Base-by-base conservation (phyloP, 2,888 invertebrate genomes). In the Argyresthia albistria region DNA sequence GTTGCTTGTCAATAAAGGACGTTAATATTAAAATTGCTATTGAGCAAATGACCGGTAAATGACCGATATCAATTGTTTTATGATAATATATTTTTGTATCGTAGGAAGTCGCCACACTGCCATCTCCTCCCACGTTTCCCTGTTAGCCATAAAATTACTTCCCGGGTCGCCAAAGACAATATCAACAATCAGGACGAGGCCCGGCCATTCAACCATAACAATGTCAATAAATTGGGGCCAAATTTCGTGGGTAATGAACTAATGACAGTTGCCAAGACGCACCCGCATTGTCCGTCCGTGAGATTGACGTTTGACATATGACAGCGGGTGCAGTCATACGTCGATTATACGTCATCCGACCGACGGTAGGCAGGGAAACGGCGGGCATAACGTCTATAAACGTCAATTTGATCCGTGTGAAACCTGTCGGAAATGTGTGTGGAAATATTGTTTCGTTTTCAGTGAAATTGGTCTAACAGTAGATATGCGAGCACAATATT, bases 311-410 rank as follows among this genome's bases (percentile, higher is more conserved):
- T 71, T 69, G 70, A 60, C 62, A 52, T 51, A 54, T 25, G 53
- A 53, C 50, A 55, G 25, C 6, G 25, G 25, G 62, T n/a, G n/a
- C 67, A 65, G 66, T 68, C 74, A 67, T 54, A 73, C 58, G 75
- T 77, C 78, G 65, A 72, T 69, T 71, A 64, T 58, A 67, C 66
- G 71, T 76, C 76, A 71, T 57, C 61, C 12, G 16, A 11, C 61
- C 12, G 16, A 11, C 25, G 36, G 15, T 48, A 14, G 35, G 37
- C 37, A 10, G 8, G 48, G 36, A 12, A 35, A n/a, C 7, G 46
- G 46, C 45, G 9, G 15, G 16, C 3, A 2, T 45, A 14, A 10
- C 16, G 14, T 25, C 25, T 25, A 25, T 25, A 25, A 25, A 25
- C 25, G 25, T 25, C 25, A 25, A 25, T 25, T 25, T 25, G 2